Evolutionary conservation across 92 coral and sea anemone species (phyloP).

Genomic region (Epizoanthus stellaris): DNA sequence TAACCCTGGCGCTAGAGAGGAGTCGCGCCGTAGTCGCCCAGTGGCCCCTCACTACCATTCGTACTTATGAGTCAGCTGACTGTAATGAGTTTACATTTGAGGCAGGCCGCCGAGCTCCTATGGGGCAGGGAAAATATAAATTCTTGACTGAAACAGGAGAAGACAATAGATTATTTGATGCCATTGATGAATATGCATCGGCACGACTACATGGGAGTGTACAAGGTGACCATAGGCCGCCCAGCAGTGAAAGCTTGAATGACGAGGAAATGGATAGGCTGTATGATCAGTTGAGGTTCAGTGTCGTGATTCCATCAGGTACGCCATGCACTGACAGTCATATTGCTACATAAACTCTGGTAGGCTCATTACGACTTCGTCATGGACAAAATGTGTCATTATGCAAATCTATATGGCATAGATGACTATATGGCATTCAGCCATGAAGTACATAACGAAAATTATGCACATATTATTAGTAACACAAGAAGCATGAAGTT

Average conservation of each 20-base stretch:
- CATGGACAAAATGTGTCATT: too few relatives aligned
- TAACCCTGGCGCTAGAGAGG: conserved; percentile 92
- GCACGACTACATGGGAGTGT: conserved; percentile 65
- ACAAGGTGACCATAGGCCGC: conserved; percentile 40
- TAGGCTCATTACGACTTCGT: too few relatives aligned
- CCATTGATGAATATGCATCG: conserved; percentile 83
- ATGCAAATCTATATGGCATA: too few relatives aligned
- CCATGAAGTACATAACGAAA: too few relatives aligned
- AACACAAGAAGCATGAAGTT: too few relatives aligned
- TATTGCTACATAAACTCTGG: neutral
- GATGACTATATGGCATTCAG: too few relatives aligned
- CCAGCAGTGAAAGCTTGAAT: conserved; percentile 56
- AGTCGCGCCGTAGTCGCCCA: conserved; percentile 95
- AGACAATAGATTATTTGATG: conserved; percentile 92
- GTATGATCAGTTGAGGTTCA: conserved; percentile 85
- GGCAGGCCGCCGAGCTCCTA: conserved; percentile 94
- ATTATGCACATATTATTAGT: too few relatives aligned
- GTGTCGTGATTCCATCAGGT: conserved; percentile 78
- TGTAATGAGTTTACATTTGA: conserved; percentile 90
- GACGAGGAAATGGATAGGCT: conserved; percentile 84
- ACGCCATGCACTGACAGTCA: neutral
- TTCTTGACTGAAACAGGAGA: conserved; percentile 85
- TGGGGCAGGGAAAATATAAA: conserved; percentile 94
- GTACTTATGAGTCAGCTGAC: conserved; percentile 93
- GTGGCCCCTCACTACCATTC: conserved; percentile 98